Conservation (phyloP, 2,797 vertebrate species). For the Peromyscus eremicus region DNA sequence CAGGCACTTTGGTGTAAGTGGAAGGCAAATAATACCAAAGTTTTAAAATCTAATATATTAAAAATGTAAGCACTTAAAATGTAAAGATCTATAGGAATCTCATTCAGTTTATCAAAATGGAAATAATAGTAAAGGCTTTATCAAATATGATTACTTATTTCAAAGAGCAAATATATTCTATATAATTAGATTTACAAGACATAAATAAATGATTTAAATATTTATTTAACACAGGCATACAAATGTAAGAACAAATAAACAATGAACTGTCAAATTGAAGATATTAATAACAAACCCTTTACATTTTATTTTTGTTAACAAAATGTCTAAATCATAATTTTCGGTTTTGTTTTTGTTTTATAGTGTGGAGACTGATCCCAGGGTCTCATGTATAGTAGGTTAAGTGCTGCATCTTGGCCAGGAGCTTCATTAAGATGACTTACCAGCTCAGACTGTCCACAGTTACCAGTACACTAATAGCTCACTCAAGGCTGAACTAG, state of each 20-base stretch:
- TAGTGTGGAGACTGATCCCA: neutral
- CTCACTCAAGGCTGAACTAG: neutral
- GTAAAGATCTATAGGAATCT: neutral
- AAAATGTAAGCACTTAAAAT: neutral
- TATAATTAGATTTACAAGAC: neutral
- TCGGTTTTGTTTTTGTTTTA: neutral
- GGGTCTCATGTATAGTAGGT: neutral
- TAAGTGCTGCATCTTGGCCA: neutral
- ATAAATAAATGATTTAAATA: constrained; percentile 27
- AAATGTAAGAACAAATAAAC: constrained; percentile 43
- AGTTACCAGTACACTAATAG: no score
- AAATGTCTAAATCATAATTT: neutral
- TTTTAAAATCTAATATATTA: neutral
- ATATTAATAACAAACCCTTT: neutral
- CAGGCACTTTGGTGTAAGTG: neutral
- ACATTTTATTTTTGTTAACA: neutral
- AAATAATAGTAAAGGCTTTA: constrained; percentile 30
- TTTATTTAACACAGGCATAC: constrained; percentile 37
- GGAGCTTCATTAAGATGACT: neutral
- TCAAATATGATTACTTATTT: neutral
- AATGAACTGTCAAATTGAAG: constrained; percentile 30
- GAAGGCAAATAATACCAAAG: neutral
- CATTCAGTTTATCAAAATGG: neutral
- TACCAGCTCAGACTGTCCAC: neutral
- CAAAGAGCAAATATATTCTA: neutral